phyloP scores from a whole-genome alignment of 2,113 vertebrate species.

The Camelus bactrianus region DNA sequence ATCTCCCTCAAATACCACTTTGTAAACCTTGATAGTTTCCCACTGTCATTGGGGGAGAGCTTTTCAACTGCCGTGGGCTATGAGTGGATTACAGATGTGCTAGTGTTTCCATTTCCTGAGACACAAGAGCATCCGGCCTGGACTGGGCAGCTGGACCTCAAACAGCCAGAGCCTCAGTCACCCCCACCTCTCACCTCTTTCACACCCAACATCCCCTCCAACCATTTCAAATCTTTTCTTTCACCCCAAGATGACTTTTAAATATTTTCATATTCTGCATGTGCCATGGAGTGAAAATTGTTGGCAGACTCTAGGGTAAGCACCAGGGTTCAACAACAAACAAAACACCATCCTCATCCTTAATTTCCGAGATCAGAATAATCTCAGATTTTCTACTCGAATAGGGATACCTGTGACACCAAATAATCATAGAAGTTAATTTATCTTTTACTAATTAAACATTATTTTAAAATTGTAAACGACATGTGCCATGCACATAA shows the following conservation, averaged over 20 bases:
- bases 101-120: slow-evolving; percentile 1
- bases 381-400: not conserved
- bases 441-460: not conserved
- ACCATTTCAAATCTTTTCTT: not conserved
- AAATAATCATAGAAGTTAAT: slow-evolving; percentile 17
- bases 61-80: not conserved
- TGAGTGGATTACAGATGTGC: not conserved
- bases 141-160: not conserved
- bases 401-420: not conserved
- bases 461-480: not conserved
- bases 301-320: not conserved
- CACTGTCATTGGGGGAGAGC: not conserved
- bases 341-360: not conserved
- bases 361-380: slow-evolving; percentile 10
- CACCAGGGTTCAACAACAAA: not conserved
- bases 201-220: not conserved
- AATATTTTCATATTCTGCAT: not conserved
- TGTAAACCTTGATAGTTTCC: not conserved
- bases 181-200: not conserved
- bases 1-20: slow-evolving; percentile 31
- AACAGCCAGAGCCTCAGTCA: not conserved
- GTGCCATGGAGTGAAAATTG: not conserved
- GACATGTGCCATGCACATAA: not conserved
- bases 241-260: not conserved
- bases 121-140: not conserved